A percentile compares a stretch with the other conserved stretches of the same genome.
These are phyloP conservation scores for Decapterus maruadsi DNA, from an alignment of 2,797 vertebrate genomes.

Conservation along the genomic window DNA sequence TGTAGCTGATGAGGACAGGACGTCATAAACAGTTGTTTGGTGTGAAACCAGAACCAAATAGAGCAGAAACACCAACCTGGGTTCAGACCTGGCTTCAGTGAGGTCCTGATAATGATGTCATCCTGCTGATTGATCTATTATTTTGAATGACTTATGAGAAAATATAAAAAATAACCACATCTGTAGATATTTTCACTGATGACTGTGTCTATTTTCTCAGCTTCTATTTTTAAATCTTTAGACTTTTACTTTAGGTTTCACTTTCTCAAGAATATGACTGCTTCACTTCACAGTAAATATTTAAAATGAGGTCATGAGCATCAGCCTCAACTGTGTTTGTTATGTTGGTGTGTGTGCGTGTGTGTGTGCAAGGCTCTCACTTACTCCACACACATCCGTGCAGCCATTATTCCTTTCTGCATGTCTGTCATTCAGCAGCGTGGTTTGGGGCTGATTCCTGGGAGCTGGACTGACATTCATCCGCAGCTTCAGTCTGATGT, in stretches of 20 bases:
- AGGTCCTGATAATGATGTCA: background rate
- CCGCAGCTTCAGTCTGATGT: slow-evolving; percentile 38
- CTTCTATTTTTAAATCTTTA: background rate
- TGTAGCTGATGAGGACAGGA: no score
- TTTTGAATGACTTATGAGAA: background rate
- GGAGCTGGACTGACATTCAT: slow-evolving; percentile 26
- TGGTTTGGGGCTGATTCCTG: slow-evolving; percentile 28
- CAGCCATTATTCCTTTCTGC: slow-evolving; percentile 18
- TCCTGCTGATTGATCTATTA: background rate
- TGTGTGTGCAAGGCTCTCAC: background rate
- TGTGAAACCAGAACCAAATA: no score
- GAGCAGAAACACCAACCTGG: no score
- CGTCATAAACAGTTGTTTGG: no score
- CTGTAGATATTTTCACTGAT: background rate
- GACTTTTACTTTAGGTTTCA: background rate
- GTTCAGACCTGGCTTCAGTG: background rate
- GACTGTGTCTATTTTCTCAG: background rate
- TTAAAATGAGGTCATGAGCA: background rate
- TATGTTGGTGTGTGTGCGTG: background rate
- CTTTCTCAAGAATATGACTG: background rate
- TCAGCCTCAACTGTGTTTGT: background rate
- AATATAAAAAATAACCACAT: background rate
- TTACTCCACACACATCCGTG: slow-evolving; percentile 21
- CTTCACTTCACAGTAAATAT: background rate
- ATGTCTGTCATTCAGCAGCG: slow-evolving; percentile 18